Evolutionary conservation across 2,797 vertebrate genomes (phyloP).

Genomic region (Anableps anableps): DNA sequence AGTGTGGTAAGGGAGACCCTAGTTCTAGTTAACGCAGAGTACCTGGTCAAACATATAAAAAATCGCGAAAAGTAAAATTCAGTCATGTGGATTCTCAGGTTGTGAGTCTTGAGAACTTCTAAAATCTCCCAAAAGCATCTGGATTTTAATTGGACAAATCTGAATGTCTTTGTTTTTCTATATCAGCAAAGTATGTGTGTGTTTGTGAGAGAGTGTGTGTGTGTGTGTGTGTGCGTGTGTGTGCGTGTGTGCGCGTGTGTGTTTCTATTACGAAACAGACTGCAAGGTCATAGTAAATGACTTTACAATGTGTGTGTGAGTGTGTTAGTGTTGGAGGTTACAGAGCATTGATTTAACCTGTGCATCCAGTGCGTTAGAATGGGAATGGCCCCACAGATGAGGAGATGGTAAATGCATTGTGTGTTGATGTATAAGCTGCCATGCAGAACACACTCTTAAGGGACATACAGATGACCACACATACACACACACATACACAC

Average conservation of each 20-base stretch:
- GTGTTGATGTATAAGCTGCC: constrained; percentile 88
- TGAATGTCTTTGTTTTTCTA: background rate
- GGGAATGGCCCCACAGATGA: constrained; percentile 65
- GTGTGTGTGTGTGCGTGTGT: background rate
- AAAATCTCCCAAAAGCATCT: background rate
- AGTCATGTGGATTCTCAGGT: background rate
- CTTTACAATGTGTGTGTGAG: constrained; percentile 17
- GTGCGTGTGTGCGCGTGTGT: constrained; percentile 5
- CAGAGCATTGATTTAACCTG: constrained; percentile 90
- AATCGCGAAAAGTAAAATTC: background rate
- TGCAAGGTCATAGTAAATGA: constrained; percentile 49
- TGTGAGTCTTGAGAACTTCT: background rate
- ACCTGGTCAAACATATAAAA: background rate
- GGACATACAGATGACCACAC: constrained; percentile 31
- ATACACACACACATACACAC: constrained; percentile 32
- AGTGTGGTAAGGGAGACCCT: background rate
- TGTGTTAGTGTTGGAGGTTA: constrained; percentile 80
- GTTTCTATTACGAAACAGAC: constrained; percentile 3
- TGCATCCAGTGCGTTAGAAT: constrained; percentile 76
- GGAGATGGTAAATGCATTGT: constrained; percentile 86
- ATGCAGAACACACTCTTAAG: constrained; percentile 86
- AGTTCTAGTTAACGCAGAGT: background rate
- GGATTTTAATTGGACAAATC: too few relatives aligned
- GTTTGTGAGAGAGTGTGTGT: background rate
- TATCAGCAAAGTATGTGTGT: constrained; percentile 8